Evolutionary conservation across 2,113 vertebrate genomes (phyloP).

Genomic region (Oreochromis spilurus): DNA sequence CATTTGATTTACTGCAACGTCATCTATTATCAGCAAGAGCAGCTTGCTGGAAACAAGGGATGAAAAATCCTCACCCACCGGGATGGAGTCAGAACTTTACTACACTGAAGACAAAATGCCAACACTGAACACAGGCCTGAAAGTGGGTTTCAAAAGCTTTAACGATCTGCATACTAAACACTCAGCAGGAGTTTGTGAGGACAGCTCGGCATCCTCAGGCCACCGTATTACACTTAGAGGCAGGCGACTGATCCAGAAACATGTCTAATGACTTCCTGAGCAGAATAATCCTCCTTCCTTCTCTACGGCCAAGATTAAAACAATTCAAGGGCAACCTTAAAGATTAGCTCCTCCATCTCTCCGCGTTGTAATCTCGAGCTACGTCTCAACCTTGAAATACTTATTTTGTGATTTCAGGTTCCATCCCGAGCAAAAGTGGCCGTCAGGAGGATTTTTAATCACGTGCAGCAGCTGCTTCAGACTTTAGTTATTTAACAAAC

Average conservation of each 20-base stretch:
- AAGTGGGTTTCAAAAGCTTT: background rate
- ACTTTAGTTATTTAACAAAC: background rate
- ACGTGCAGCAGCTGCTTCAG: background rate
- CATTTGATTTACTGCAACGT: background rate
- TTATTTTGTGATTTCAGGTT: background rate
- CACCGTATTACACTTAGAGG: background rate
- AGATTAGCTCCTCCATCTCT: background rate
- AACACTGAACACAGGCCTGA: background rate
- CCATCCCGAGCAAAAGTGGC: background rate
- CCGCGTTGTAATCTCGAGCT: background rate
- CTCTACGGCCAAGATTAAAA: background rate
- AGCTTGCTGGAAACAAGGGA: background rate
- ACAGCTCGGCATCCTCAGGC: background rate
- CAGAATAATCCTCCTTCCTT: background rate
- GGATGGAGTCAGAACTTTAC: background rate
- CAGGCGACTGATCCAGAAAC: background rate
- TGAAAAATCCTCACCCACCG: background rate
- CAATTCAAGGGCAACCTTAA: background rate
- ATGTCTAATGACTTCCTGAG: background rate
- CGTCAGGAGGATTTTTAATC: background rate
- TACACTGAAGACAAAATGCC: background rate
- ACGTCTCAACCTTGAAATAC: background rate
- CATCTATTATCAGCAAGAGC: background rate
- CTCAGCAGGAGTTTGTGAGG: background rate
- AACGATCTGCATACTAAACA: constrained; percentile 11